Percentiles rank a stretch among this genome's conserved stretches.
Conservation (phyloP, 64 coral and sea anemone species). For the Stichodactyla mertensii region DNA sequence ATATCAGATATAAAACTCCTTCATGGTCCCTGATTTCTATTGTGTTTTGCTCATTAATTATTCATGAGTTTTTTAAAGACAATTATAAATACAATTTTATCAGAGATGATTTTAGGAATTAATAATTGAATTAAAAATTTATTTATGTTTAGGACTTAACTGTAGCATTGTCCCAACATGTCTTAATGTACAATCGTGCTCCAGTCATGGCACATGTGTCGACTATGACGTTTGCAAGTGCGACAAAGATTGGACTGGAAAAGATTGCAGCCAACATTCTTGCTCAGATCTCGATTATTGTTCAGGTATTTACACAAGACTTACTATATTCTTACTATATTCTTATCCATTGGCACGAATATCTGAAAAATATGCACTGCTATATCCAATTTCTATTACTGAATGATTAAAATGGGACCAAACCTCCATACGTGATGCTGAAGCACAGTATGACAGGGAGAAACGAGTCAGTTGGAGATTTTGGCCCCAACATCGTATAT, state of each 20-base stretch:
- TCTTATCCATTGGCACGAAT: neutral
- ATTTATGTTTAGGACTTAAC: conserved; percentile 15
- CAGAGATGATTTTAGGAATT: too few relatives aligned
- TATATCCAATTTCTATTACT: too few relatives aligned
- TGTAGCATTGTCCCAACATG: conserved; percentile 52
- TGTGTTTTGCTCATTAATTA: too few relatives aligned
- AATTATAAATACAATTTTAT: too few relatives aligned
- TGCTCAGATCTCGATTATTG: conserved; percentile 44
- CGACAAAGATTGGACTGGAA: conserved; percentile 47
- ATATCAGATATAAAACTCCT: too few relatives aligned
- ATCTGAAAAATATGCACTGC: neutral
- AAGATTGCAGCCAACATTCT: conserved; percentile 47
- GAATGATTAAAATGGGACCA: too few relatives aligned
- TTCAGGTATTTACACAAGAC: conserved; percentile 24
- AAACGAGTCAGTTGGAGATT: too few relatives aligned
- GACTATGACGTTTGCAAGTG: conserved; percentile 62
- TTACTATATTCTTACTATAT: neutral
- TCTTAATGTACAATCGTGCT: conserved; percentile 39
- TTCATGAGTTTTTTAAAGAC: too few relatives aligned
- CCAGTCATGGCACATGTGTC: conserved; percentile 36
- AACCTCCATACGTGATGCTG: too few relatives aligned
- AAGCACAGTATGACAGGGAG: too few relatives aligned
- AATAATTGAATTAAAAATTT: neutral
- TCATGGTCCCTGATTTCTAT: too few relatives aligned
- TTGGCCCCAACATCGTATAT: too few relatives aligned